These are phyloP conservation scores for Harpagifer antarcticus DNA, from an alignment of 2,797 vertebrate species.

Conservation along the genomic window DNA sequence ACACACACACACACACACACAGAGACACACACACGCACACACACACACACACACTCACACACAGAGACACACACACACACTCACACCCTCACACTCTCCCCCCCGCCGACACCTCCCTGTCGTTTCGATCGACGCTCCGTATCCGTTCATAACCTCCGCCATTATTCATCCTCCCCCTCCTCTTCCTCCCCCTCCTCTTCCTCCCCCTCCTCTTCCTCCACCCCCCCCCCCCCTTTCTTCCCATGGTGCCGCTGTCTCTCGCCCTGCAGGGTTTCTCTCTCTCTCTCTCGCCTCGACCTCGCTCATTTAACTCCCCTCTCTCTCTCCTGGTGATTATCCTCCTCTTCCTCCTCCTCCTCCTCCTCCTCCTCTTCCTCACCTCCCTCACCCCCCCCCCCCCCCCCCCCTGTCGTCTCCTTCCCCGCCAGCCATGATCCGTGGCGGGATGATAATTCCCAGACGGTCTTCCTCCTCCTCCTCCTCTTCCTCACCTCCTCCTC, in stretches of 20 bases:
- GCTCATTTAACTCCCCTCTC: slow-evolving; percentile 59
- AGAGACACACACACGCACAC: slow-evolving; percentile 39
- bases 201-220: neutral
- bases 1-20: too few relatives aligned
- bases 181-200: slow-evolving; percentile 1
- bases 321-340: slow-evolving; percentile 64
- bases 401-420: slow-evolving; percentile 66
- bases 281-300: slow-evolving; percentile 41
- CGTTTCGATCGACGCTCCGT: slow-evolving; percentile 61
- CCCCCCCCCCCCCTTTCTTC: slow-evolving; percentile 34
- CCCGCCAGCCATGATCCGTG: slow-evolving; percentile 83
- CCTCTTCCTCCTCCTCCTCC: slow-evolving; percentile 53
- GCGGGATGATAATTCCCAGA: slow-evolving; percentile 82
- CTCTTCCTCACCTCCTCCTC: slow-evolving; percentile 42
- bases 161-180: too few relatives aligned
- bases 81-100: slow-evolving; percentile 26
- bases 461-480: slow-evolving; percentile 67
- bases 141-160: slow-evolving; percentile 82
- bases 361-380: slow-evolving; percentile 51
- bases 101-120: slow-evolving; percentile 47
- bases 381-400: slow-evolving; percentile 69
- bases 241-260: slow-evolving; percentile 51
- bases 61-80: too few relatives aligned
- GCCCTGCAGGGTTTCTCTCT: slow-evolving; percentile 61
- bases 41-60: neutral